These are phyloP conservation scores for Thunnus maccoyii DNA, from an alignment of 2,113 vertebrate genomes.

Conservation along the genomic window DNA sequence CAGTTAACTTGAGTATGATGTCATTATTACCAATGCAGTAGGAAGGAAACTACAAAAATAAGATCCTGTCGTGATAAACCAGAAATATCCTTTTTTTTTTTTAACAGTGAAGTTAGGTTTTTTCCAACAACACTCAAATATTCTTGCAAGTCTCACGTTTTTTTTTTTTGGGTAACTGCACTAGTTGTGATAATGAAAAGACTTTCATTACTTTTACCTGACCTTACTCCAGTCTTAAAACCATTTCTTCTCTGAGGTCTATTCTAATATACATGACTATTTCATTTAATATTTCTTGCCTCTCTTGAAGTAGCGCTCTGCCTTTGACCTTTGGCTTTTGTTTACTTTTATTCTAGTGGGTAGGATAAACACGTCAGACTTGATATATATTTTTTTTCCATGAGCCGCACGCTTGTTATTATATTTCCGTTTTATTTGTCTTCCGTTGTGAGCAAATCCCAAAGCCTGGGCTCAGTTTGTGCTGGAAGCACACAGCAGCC, in stretches of 20 bases:
- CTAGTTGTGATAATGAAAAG: background rate
- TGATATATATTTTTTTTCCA: slow-evolving; percentile 52
- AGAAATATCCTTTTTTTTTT: background rate
- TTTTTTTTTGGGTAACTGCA: background rate
- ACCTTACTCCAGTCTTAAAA: background rate
- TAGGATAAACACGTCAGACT: slow-evolving; percentile 50
- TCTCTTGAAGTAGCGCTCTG: slow-evolving; percentile 16
- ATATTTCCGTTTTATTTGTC: slow-evolving; percentile 24
- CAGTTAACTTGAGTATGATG: background rate
- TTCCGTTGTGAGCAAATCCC: slow-evolving; percentile 31
- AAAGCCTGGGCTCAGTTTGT: background rate
- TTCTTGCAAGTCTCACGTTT: background rate
- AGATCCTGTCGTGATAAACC: background rate
- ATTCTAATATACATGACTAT: slow-evolving; percentile 14
- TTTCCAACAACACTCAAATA: background rate
- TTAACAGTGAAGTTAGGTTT: background rate
- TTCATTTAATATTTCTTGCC: slow-evolving; percentile 34
- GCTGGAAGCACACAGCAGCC: slow-evolving; percentile 46
- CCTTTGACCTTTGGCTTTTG: slow-evolving; percentile 52
- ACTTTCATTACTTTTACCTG: slow-evolving; percentile 15
- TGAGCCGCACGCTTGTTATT: slow-evolving; percentile 24
- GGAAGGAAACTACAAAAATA: background rate
- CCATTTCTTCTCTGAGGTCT: background rate
- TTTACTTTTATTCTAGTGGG: slow-evolving; percentile 45
- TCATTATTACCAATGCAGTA: background rate